phyloP scores from a whole-genome alignment of 1,140 invertebrate genomes.

The Caenorhabditis tropicalis region DNA sequence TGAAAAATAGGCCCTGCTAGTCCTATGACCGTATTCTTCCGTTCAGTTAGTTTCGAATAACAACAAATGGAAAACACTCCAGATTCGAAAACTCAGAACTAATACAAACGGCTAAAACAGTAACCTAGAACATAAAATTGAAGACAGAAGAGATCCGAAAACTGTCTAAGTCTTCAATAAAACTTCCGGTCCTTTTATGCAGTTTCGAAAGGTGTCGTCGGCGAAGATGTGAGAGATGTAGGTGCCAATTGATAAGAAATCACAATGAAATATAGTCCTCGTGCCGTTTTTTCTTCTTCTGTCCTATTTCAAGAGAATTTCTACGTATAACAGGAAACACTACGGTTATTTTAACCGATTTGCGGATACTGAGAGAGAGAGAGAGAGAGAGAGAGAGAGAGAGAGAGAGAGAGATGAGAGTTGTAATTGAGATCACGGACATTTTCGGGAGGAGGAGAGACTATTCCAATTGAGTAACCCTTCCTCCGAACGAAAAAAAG shows the following conservation, averaged over 20 bases:
- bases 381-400: not conserved
- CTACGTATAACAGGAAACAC: not conserved
- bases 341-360: slow-evolving; percentile 5
- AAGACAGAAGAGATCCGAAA: not conserved
- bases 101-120: too few species aligned
- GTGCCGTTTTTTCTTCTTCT: not conserved
- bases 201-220: too few species aligned
- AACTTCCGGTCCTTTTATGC: not conserved
- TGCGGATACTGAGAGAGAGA: not conserved
- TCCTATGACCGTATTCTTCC: too few species aligned
- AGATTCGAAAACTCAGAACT: too few species aligned
- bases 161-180: not conserved
- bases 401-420: not conserved
- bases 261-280: slow-evolving; percentile 17
- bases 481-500: not conserved
- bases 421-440: slow-evolving; percentile 43
- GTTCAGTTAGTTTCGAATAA: too few species aligned
- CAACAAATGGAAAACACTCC: too few species aligned
- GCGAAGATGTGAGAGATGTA: not conserved
- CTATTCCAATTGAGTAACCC: not conserved
- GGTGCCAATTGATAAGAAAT: slow-evolving; percentile 8
- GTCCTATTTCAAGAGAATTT: not conserved
- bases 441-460: not conserved
- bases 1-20: too few species aligned
- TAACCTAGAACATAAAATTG: too few species aligned